phyloP scores from a whole-genome alignment of 2,113 vertebrate genomes.

The Etia nguti region DNA sequence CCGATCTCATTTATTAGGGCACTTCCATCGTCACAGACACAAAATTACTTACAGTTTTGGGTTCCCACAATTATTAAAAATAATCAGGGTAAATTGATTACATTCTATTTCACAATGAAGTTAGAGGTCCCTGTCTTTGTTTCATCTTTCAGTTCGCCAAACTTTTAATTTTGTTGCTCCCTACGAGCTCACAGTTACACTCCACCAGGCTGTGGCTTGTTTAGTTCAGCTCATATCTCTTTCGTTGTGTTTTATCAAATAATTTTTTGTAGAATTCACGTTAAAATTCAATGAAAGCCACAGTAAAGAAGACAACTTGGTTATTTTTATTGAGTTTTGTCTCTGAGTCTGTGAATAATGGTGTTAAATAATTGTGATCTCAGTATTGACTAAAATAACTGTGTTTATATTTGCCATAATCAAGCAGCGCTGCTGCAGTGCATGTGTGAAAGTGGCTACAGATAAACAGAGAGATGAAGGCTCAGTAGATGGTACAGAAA shows the following conservation, averaged over 20 bases:
- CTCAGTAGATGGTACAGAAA: background rate
- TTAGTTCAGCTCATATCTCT: background rate
- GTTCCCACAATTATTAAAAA: background rate
- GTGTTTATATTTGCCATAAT: background rate
- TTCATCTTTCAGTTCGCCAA: background rate
- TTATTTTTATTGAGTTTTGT: background rate
- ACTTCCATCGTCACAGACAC: background rate
- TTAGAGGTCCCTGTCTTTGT: background rate
- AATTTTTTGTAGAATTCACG: background rate
- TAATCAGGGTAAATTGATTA: background rate
- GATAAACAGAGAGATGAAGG: background rate
- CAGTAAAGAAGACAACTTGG: background rate
- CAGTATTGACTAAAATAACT: background rate
- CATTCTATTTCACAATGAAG: background rate
- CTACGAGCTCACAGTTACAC: fast-evolving
- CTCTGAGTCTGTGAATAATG: background rate
- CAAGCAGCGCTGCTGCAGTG: background rate
- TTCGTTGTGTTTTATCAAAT: background rate
- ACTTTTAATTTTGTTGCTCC: background rate
- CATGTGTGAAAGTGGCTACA: background rate
- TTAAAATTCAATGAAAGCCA: background rate
- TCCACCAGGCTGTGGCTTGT: background rate
- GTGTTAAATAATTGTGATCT: background rate
- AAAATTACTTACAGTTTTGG: background rate
- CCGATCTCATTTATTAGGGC: background rate